Conservation (phyloP, 2,888 invertebrate species). For the Cremastinae sp. region DNA sequence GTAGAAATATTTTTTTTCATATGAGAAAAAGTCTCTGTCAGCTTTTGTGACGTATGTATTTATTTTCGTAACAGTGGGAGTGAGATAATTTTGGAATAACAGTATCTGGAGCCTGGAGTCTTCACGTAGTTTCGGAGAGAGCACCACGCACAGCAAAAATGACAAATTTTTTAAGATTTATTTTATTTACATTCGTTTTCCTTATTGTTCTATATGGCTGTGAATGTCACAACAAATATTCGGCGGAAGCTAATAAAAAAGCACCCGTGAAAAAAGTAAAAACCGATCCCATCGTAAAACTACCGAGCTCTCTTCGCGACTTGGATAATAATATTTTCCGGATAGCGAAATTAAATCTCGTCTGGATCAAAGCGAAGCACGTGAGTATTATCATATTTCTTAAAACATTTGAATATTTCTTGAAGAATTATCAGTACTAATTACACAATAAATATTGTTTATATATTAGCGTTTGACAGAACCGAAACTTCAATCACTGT, state of each 20-base stretch:
- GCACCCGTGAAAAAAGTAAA: slow-evolving; percentile 66
- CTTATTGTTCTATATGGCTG: slow-evolving; percentile 48
- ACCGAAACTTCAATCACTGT: slow-evolving; percentile 91
- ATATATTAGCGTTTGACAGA: slow-evolving; percentile 88
- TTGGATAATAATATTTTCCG: slow-evolving; percentile 92
- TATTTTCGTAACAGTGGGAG: too few relatives aligned
- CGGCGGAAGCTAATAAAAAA: slow-evolving; percentile 82
- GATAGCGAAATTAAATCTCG: slow-evolving; percentile 93
- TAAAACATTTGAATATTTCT: background rate
- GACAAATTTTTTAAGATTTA: slow-evolving; percentile 22
- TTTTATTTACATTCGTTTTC: slow-evolving; percentile 25
- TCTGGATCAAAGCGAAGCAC: slow-evolving; percentile 95
- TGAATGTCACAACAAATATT: slow-evolving; percentile 84
- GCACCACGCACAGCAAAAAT: slow-evolving; percentile 28
- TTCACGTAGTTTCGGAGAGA: slow-evolving; percentile 44
- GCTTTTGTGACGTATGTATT: too few relatives aligned
- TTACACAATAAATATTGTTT: background rate
- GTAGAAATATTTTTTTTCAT: too few relatives aligned
- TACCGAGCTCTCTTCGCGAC: slow-evolving; percentile 83
- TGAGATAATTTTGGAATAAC: slow-evolving; percentile 41
- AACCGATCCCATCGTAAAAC: slow-evolving; percentile 66
- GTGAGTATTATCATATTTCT: slow-evolving; percentile 81
- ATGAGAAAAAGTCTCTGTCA: too few relatives aligned
- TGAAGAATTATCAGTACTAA: background rate
- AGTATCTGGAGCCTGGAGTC: slow-evolving; percentile 23